A percentile compares a stretch with the other conserved stretches of the same genome.
phyloP scores from a whole-genome alignment of 1,140 invertebrate species.

The Leptonema lineaticorne region DNA sequence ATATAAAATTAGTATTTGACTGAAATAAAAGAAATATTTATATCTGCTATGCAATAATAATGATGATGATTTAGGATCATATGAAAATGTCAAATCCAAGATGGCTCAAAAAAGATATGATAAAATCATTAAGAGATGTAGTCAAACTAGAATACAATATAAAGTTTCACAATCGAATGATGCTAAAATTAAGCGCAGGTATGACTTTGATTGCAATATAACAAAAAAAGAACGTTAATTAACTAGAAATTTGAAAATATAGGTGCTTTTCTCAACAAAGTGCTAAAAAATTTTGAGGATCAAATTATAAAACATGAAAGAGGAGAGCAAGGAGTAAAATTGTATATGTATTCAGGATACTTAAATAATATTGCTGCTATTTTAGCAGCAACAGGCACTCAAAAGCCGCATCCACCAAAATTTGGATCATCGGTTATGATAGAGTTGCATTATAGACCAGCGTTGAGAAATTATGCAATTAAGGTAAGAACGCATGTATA shows the following conservation, averaged over 20 bases:
- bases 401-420: slow-evolving; percentile 50
- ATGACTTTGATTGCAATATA: slow-evolving; percentile 28
- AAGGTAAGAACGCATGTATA: slow-evolving; percentile 32
- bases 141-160: slow-evolving; percentile 52
- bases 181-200: slow-evolving; percentile 54
- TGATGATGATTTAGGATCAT: slow-evolving; percentile 46
- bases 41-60: no score
- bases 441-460: slow-evolving; percentile 47
- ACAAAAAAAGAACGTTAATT: background rate
- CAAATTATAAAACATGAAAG: slow-evolving; percentile 42
- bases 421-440: slow-evolving; percentile 51
- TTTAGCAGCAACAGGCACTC: slow-evolving; percentile 49
- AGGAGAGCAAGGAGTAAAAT: slow-evolving; percentile 26
- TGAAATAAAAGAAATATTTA: background rate
- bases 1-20: background rate
- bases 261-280: slow-evolving; percentile 53
- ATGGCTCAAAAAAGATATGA: slow-evolving; percentile 53
- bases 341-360: slow-evolving; percentile 51
- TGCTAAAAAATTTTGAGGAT: slow-evolving; percentile 48
- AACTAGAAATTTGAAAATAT: slow-evolving; percentile 15
- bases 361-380: slow-evolving; percentile 51
- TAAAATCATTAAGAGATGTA: slow-evolving; percentile 51
- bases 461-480: slow-evolving; percentile 28
- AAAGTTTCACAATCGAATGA: slow-evolving; percentile 54
- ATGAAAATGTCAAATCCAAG: slow-evolving; percentile 55